phyloP scores from a whole-genome alignment of 1,140 invertebrate species.

The Paramacrobiotus metropolitanus region DNA sequence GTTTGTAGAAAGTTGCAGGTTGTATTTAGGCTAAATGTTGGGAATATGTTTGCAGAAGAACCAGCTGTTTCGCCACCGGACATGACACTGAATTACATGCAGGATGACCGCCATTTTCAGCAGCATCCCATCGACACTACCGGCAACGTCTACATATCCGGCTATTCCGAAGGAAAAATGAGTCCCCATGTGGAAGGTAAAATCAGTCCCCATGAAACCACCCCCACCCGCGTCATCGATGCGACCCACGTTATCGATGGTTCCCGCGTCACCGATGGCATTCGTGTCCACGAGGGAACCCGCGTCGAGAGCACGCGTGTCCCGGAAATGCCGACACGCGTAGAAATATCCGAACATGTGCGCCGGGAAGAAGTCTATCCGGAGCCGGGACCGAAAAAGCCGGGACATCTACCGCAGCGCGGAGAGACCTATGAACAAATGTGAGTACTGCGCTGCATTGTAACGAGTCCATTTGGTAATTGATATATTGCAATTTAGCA shows the following conservation, averaged over 20 bases:
- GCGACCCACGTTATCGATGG: too few relatives aligned
- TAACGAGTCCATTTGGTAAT: too few relatives aligned
- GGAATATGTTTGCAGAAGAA: background rate
- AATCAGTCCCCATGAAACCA: too few relatives aligned
- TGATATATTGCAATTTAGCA: too few relatives aligned
- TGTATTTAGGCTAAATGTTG: background rate
- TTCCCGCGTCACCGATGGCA: too few relatives aligned
- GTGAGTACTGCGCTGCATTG: too few relatives aligned
- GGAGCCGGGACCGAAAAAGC: background rate
- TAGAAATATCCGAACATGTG: background rate
- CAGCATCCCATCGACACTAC: background rate
- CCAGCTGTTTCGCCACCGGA: background rate
- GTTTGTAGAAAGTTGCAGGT: background rate
- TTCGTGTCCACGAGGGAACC: too few relatives aligned
- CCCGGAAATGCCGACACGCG: background rate
- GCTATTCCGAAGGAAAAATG: slow-evolving; percentile 3
- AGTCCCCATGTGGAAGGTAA: background rate
- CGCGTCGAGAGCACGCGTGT: too few relatives aligned
- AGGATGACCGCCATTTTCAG: background rate
- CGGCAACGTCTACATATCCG: background rate
- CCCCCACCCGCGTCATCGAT: too few relatives aligned
- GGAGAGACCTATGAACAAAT: background rate
- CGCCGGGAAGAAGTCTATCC: background rate
- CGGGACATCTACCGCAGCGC: background rate
- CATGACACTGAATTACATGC: background rate